Conservation (phyloP, 2,888 invertebrate genomes). For the Philhelius pedissequus region DNA sequence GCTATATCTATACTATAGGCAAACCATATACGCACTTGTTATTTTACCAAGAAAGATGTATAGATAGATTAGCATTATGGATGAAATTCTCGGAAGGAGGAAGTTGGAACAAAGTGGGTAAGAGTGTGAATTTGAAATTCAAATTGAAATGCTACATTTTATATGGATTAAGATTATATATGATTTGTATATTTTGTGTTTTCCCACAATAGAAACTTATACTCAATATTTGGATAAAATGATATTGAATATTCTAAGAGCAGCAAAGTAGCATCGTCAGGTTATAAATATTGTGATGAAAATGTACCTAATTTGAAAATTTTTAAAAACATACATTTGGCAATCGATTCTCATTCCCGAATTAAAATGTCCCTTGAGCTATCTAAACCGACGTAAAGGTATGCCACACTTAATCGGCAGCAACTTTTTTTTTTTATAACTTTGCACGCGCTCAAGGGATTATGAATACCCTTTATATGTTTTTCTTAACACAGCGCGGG, state of each 20-base stretch:
- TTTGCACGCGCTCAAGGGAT: too few relatives aligned
- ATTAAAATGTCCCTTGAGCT: too few relatives aligned
- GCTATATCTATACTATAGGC: not conserved
- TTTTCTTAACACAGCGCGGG: too few relatives aligned
- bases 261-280: too few relatives aligned
- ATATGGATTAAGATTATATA: not conserved
- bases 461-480: too few relatives aligned
- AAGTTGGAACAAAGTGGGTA: slow-evolving; percentile 15
- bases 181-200: not conserved
- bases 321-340: too few relatives aligned
- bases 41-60: not conserved
- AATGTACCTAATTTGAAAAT: too few relatives aligned
- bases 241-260: not conserved
- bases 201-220: not conserved
- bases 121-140: not conserved
- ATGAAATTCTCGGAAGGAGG: slow-evolving; percentile 4
- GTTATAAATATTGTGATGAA: too few relatives aligned
- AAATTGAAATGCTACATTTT: not conserved
- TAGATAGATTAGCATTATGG: not conserved
- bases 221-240: not conserved
- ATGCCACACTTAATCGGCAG: too few relatives aligned
- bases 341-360: too few relatives aligned
- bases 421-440: too few relatives aligned
- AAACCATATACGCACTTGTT: not conserved
- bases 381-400: too few relatives aligned